A percentile compares a stretch with the other conserved stretches of the same genome.
These are phyloP conservation scores for Hyles lineata DNA, from an alignment of 2,888 invertebrate genomes.

Conservation along the genomic window DNA sequence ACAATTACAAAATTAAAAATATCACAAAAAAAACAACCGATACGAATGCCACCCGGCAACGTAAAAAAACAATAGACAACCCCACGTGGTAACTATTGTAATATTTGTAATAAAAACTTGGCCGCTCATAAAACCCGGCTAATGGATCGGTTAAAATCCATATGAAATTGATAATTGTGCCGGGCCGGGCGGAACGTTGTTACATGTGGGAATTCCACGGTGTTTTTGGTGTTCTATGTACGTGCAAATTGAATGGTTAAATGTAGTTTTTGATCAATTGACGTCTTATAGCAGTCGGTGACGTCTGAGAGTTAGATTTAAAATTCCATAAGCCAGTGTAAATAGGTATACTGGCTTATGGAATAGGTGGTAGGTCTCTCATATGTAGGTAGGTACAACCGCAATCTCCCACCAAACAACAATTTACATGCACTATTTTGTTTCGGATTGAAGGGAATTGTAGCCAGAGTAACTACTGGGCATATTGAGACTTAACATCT, in stretches of 20 bases:
- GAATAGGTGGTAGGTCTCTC: too few relatives aligned
- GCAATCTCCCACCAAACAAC: too few relatives aligned
- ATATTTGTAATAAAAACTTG: constrained; percentile 40
- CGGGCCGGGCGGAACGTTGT: constrained; percentile 47
- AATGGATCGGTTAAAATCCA: constrained; percentile 51
- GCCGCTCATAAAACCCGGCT: constrained; percentile 41
- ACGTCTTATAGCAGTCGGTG: too few relatives aligned
- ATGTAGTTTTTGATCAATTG: neutral
- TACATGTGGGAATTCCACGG: constrained; percentile 51
- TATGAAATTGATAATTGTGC: constrained; percentile 57
- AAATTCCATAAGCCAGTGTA: too few relatives aligned
- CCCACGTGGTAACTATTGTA: constrained; percentile 37
- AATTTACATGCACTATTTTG: too few relatives aligned
- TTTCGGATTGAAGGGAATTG: too few relatives aligned
- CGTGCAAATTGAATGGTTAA: neutral
- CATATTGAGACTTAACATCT: too few relatives aligned
- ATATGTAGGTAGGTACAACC: too few relatives aligned
- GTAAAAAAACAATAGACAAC: constrained; percentile 11
- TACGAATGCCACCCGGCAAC: constrained; percentile 20
- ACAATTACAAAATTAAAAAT: neutral
- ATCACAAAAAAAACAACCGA: neutral
- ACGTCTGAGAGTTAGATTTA: too few relatives aligned
- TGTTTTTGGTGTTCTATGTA: constrained; percentile 6
- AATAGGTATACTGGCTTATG: too few relatives aligned
- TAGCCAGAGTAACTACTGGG: too few relatives aligned